These are phyloP conservation scores for Rhodophaea formosa DNA, from an alignment of 2,888 invertebrate genomes.

Conservation along the genomic window DNA sequence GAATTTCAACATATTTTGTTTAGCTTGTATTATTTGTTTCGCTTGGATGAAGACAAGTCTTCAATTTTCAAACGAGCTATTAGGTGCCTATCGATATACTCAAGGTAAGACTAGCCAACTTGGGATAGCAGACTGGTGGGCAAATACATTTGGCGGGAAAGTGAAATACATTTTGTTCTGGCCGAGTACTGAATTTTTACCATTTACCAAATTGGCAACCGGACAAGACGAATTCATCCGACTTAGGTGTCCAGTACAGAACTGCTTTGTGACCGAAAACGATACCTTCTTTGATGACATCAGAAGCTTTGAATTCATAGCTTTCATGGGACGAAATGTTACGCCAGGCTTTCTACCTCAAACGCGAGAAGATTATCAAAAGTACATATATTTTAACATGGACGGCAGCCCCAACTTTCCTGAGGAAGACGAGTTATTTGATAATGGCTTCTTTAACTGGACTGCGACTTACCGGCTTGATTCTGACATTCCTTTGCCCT, in stretches of 20 bases:
- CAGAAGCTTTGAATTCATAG: not conserved
- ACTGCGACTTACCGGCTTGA: conserved; percentile 57
- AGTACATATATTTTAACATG: not conserved
- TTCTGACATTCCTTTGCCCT: conserved; percentile 53
- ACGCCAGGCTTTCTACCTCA: not conserved
- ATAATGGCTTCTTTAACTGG: conserved; percentile 59
- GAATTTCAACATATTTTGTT: not conserved
- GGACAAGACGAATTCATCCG: not conserved
- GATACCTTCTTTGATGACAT: not conserved
- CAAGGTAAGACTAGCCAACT: not conserved
- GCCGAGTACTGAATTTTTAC: not conserved
- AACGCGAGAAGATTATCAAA: not conserved
- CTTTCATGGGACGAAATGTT: not conserved
- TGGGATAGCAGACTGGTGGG: not conserved
- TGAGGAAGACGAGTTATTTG: conserved; percentile 25
- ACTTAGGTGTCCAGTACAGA: not conserved
- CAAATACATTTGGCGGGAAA: not conserved
- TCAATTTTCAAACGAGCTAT: not conserved
- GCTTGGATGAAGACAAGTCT: not conserved
- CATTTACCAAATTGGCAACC: not conserved
- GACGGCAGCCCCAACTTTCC: not conserved
- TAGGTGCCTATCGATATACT: not conserved
- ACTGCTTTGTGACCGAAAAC: not conserved
- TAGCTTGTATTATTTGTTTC: not conserved
- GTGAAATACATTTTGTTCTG: not conserved